phyloP scores from a whole-genome alignment of 2,113 vertebrate genomes.

The Bujurquina vittata region DNA sequence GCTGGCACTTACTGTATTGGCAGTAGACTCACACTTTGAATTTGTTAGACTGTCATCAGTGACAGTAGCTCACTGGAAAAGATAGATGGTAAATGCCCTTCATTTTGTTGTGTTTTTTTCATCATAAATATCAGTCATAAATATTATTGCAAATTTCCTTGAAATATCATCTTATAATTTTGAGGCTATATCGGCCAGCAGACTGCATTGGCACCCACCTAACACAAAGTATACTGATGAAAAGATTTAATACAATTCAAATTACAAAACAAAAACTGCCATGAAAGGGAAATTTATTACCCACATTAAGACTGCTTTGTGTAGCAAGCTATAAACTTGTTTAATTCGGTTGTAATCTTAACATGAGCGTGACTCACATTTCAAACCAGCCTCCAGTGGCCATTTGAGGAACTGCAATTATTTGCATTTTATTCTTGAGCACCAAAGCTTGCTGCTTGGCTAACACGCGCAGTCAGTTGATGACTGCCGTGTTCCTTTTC shows the following conservation, averaged over 20 bases:
- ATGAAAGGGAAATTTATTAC: background rate
- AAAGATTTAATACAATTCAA: background rate
- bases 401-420: background rate
- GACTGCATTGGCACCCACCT: background rate
- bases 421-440: no score
- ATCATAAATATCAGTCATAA: no score
- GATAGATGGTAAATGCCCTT: background rate
- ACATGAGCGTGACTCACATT: background rate
- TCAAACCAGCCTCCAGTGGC: fast-evolving
- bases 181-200: fast-evolving
- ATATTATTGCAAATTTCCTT: background rate
- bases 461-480: no score
- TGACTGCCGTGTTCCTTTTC: background rate
- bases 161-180: background rate
- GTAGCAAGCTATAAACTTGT: background rate
- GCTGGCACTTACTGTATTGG: background rate
- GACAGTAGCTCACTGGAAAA: background rate
- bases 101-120: fast-evolving
- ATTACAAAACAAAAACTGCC: no score
- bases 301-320: background rate
- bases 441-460: no score
- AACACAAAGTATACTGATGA: background rate
- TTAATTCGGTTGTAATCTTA: background rate
- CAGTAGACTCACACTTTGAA: background rate
- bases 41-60: no score